Conservation (phyloP, 2,113 vertebrate species). For the Bolborhynchus lineola region DNA sequence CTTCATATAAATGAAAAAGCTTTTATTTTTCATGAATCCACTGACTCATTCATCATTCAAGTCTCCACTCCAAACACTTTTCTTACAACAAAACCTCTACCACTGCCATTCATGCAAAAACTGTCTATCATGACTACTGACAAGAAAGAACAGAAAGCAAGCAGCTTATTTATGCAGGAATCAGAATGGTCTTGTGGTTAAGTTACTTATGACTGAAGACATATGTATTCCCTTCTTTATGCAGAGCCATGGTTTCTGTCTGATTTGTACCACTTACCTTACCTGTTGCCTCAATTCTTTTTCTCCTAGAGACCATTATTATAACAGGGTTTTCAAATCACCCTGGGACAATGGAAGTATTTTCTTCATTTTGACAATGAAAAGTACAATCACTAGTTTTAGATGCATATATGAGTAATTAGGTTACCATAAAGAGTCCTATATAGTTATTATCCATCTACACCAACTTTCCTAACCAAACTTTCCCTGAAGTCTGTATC, state of each 20-base stretch:
- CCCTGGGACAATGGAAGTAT: background rate
- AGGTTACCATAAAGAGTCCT: background rate
- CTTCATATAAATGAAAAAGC: background rate
- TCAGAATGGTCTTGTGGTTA: background rate
- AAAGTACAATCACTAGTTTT: background rate
- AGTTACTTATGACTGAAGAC: background rate
- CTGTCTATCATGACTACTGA: background rate
- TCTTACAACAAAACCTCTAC: background rate
- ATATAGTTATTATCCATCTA: background rate
- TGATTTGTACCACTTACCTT: background rate
- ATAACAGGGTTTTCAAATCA: background rate
- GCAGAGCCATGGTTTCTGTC: background rate
- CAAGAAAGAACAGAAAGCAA: background rate
- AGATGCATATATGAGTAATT: background rate
- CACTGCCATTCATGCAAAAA: background rate
- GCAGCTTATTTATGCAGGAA: background rate
- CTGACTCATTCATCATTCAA: background rate
- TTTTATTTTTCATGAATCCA: background rate
- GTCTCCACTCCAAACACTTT: rapidly evolving
- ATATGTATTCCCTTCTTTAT: background rate
- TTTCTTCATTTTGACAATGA: background rate
- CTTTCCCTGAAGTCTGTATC: background rate
- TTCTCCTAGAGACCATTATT: background rate
- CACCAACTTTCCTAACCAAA: background rate
- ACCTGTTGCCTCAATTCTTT: background rate